Base-by-base conservation (phyloP, 1,140 invertebrate species). In the Wasmannia auropunctata region DNA sequence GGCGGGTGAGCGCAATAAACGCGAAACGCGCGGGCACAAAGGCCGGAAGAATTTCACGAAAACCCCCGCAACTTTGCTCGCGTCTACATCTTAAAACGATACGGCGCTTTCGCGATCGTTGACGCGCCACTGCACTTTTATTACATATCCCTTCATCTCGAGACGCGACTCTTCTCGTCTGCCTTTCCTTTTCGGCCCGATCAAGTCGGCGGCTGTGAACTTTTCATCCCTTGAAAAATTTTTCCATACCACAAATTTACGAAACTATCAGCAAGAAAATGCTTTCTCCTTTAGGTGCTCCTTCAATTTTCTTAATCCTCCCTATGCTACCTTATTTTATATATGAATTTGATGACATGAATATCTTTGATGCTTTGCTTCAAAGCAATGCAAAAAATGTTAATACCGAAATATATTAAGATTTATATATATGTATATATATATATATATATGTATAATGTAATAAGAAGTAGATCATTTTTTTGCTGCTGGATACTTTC, bases 51-150 rank as follows among this genome's bases (percentile, higher is more conserved):
- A 74, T 83, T 83, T 40, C 28, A 74, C 67, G 72, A 72, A n/a
- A 83, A 74, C 43, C 25, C 46, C 49, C 28, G 25, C 51, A 83
- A 83, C 79, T 83, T 83, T 72, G 65, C 65, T 70, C 51, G 51
- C 28, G 67, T 74, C n/a, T 83, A 83, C 79, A 58, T 74, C 67
- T 83, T 83, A 83, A 83, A 83, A 54, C 79, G 79, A 83, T 83
- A 74, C 79, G 70, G 37, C 67, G 19, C 28, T 72, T 25, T 58
- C 67, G 28, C 28, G 37, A 81, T 72, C 51, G 6, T 40, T 40
- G 65, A 81, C 79, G 25, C 65, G 49, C 54, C 51, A 25, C 51
- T 83, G 67, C 79, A 74, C 79, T 83, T 83, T 83, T 74, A 83
- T 74, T 74, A 83, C 40, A 34, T 34, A 58, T 83, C 28, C 67